phyloP scores from a whole-genome alignment of 2,113 vertebrate genomes.

The Neogobius melanostomus region DNA sequence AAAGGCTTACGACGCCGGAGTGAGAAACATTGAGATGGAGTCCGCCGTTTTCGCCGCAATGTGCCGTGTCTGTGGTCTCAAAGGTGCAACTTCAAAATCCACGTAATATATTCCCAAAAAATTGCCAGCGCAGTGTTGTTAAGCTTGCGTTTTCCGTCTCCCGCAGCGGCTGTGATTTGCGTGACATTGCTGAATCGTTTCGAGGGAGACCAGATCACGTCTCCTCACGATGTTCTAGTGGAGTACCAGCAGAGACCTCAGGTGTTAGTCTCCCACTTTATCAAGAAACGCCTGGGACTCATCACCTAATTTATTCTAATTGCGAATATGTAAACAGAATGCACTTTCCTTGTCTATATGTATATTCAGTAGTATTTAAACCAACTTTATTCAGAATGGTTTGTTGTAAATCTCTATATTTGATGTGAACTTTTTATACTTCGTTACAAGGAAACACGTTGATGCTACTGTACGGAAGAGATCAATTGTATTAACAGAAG shows the following conservation, averaged over 20 bases:
- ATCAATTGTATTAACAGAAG: background rate
- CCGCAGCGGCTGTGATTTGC: constrained; percentile 84
- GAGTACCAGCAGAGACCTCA: constrained; percentile 85
- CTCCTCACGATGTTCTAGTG: constrained; percentile 77
- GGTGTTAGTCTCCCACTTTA: constrained; percentile 81
- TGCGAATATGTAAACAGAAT: constrained; percentile 59
- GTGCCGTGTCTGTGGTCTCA: constrained; percentile 84
- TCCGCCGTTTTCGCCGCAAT: constrained; percentile 85
- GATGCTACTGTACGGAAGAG: background rate
- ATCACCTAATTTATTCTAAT: constrained; percentile 30
- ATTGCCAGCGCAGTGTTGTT: background rate
- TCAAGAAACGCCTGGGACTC: constrained; percentile 79
- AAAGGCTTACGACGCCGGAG: constrained; percentile 76
- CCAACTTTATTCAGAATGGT: constrained; percentile 26
- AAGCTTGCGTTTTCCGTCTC: background rate
- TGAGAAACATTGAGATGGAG: constrained; percentile 91
- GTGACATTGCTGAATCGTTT: constrained; percentile 84
- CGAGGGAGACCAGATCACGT: constrained; percentile 85
- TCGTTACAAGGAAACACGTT: background rate
- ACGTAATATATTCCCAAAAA: background rate
- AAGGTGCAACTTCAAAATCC: constrained; percentile 66
- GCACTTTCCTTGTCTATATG: constrained; percentile 46
- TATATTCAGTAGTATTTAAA: constrained; percentile 49
- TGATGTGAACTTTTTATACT: background rate
- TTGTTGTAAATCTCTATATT: constrained; percentile 23